Conservation (phyloP, 2,888 invertebrate species). For the Cheilosia soror region DNA sequence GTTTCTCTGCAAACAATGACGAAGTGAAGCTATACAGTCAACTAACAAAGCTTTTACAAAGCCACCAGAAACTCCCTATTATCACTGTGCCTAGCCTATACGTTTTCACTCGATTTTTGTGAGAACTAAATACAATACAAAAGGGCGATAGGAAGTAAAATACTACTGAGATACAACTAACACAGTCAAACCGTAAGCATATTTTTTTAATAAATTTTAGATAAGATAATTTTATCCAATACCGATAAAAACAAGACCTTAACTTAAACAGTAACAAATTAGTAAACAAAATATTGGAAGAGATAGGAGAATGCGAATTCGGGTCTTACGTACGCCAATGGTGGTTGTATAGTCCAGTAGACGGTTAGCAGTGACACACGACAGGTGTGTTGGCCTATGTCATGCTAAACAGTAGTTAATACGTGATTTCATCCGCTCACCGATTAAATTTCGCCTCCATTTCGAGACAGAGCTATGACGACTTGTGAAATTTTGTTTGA, state of each 20-base stretch:
- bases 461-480: constrained; percentile 76
- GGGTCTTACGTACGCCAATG: background rate
- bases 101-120: background rate
- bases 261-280: constrained; percentile 8
- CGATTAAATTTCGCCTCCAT: background rate
- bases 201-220: background rate
- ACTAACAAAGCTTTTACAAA: background rate
- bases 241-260: constrained; percentile 3
- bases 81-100: background rate
- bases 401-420: constrained; percentile 20
- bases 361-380: constrained; percentile 17
- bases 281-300: constrained; percentile 27
- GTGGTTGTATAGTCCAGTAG: constrained; percentile 12
- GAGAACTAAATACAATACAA: background rate
- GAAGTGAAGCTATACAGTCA: no score
- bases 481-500: constrained; percentile 84
- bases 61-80: background rate
- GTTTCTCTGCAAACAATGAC: no score
- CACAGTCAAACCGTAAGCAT: background rate
- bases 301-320: background rate
- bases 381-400: constrained; percentile 6
- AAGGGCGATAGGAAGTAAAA: background rate
- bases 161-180: background rate
- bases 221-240: constrained; percentile 41
- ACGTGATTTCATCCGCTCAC: background rate